phyloP scores from a whole-genome alignment of 2,888 invertebrate species.

The Calliscelio sp. region DNA sequence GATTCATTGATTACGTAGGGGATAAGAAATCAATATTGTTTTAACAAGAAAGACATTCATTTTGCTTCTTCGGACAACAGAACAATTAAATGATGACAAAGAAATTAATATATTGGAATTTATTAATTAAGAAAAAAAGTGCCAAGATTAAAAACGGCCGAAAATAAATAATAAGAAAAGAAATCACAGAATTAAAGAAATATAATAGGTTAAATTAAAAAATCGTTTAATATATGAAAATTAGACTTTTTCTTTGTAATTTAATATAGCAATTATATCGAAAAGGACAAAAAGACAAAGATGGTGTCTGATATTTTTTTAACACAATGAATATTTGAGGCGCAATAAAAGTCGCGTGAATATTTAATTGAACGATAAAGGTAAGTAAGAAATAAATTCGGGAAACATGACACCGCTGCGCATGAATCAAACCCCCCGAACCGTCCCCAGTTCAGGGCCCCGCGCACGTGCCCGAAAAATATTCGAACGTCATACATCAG shows the following conservation, averaged over 20 bases:
- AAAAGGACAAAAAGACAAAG: too few species aligned
- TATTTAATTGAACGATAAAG: slow-evolving; percentile 59
- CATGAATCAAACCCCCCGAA: slow-evolving; percentile 55
- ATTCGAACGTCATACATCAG: slow-evolving; percentile 67
- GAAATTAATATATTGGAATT: background rate
- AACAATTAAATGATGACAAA: slow-evolving; percentile 21
- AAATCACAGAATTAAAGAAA: too few species aligned
- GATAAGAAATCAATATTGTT: slow-evolving; percentile 45
- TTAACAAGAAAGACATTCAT: slow-evolving; percentile 15
- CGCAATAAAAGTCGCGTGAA: slow-evolving; percentile 51
- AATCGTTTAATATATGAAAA: too few species aligned
- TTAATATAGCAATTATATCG: too few species aligned
- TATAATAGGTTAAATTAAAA: too few species aligned
- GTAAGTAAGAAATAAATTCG: slow-evolving; percentile 54
- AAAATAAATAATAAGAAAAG: too few species aligned
- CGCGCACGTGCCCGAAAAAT: slow-evolving; percentile 59
- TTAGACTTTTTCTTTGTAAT: too few species aligned
- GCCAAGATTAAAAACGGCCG: background rate
- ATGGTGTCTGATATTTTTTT: too few species aligned
- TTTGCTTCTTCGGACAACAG: background rate
- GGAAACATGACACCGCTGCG: slow-evolving; percentile 45
- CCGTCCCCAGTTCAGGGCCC: background rate
- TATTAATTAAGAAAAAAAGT: background rate
- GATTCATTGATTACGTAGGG: slow-evolving; percentile 28
- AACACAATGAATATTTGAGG: slow-evolving; percentile 16